These are phyloP conservation scores for Saxidomus purpurata DNA, from an alignment of 1,140 invertebrate genomes.

Conservation along the genomic window DNA sequence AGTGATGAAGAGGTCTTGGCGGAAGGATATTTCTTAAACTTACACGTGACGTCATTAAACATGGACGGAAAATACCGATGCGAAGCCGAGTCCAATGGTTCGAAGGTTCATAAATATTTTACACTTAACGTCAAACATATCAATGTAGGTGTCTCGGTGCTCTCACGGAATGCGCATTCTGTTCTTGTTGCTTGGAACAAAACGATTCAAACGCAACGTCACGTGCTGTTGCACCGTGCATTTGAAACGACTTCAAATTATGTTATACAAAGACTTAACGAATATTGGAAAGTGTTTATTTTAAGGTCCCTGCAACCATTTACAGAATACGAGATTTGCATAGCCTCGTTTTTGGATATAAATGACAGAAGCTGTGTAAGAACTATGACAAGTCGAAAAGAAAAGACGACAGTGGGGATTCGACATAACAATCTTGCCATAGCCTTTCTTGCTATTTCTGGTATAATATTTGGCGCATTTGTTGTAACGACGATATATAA, in stretches of 20 bases:
- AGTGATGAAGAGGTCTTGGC: background rate
- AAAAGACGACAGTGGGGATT: background rate
- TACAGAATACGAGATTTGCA: conserved; percentile 46
- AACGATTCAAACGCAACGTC: background rate
- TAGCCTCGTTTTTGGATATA: conserved; percentile 20
- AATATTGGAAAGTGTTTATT: conserved; percentile 36
- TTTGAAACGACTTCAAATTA: conserved; percentile 19
- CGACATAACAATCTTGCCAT: conserved; percentile 6
- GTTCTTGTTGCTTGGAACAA: conserved; percentile 14
- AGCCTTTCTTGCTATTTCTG: background rate
- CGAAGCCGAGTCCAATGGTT: background rate
- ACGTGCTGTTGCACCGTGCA: conserved; percentile 16
- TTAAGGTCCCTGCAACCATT: conserved; percentile 2
- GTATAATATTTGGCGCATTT: background rate
- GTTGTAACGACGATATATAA: background rate
- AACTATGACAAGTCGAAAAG: background rate
- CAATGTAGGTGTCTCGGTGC: background rate
- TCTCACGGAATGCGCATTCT: background rate
- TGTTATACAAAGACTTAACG: background rate
- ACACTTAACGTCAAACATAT: background rate
- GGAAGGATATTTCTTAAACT: background rate
- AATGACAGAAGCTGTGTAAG: conserved; percentile 13
- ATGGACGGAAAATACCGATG: background rate
- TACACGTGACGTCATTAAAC: background rate
- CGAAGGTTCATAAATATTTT: background rate